Evolutionary conservation across 2,113 vertebrate genomes (phyloP).

Genomic region (Machaerirhynchus nigripectus): DNA sequence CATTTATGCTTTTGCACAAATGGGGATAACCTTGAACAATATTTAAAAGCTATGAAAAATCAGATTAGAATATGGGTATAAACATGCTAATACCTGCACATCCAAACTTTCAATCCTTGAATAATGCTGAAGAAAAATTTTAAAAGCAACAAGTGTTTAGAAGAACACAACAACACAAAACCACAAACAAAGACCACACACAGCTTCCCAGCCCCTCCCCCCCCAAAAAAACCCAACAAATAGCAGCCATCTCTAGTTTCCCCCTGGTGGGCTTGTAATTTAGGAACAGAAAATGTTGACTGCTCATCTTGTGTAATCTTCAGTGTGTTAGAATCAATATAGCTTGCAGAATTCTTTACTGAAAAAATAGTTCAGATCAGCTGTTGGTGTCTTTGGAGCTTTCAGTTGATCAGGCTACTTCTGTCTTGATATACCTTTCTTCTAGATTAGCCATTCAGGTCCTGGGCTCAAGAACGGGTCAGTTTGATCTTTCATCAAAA

Average conservation of each 20-base stretch:
- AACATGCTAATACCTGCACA: not conserved
- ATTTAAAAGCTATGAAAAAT: not conserved
- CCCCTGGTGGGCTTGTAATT: not conserved
- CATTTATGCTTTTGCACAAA: not conserved
- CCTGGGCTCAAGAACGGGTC: not conserved
- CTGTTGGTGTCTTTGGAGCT: rapidly evolving
- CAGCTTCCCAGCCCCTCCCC: not conserved
- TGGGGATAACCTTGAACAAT: not conserved
- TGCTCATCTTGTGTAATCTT: not conserved
- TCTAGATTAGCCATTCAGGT: not conserved
- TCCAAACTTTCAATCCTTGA: not conserved
- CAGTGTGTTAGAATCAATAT: not conserved
- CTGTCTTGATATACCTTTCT: not conserved
- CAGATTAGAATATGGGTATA: not conserved
- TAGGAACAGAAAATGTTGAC: not conserved
- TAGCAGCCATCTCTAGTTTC: not conserved
- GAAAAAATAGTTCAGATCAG: not conserved
- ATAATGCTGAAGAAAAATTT: not conserved
- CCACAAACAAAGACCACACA: not conserved
- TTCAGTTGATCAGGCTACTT: not conserved
- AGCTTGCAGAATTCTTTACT: not conserved
- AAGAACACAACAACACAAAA: not conserved
- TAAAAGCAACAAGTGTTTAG: not conserved
- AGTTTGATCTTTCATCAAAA: not conserved
- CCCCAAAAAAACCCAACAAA: rapidly evolving